Percentiles rank a stretch among this genome's conserved stretches.
phyloP scores from a whole-genome alignment of 2,113 vertebrate genomes.

The Oreotragus oreotragus region DNA sequence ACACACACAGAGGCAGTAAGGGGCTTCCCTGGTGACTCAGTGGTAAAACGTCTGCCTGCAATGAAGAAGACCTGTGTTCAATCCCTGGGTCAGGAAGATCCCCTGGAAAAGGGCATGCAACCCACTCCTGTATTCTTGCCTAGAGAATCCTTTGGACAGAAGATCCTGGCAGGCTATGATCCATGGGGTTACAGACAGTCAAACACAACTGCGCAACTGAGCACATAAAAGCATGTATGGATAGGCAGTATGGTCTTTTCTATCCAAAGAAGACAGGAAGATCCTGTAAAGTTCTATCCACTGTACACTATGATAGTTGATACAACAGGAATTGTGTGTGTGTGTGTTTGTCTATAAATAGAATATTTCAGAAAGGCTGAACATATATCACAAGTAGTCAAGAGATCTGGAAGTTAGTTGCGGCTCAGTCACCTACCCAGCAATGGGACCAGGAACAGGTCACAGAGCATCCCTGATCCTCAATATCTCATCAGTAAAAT shows the following conservation, averaged over 20 bases:
- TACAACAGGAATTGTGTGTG: not conserved
- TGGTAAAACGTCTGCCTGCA: not conserved
- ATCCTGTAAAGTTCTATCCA: not conserved
- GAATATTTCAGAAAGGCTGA: not conserved
- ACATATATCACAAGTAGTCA: not conserved
- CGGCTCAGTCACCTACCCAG: not conserved
- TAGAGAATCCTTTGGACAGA: not conserved
- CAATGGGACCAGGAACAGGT: not conserved
- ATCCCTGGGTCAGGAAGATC: not conserved
- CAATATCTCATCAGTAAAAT: not conserved
- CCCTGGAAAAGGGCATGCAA: not conserved
- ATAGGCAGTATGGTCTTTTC: not conserved
- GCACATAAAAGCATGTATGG: not conserved
- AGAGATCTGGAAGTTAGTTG: not conserved
- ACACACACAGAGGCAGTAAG: not conserved
- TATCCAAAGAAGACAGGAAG: not conserved
- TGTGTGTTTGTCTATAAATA: too few species aligned
- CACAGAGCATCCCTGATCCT: not conserved
- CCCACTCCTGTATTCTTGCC: not conserved
- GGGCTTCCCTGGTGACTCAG: not conserved
- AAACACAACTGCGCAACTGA: not conserved
- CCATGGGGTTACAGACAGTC: not conserved
- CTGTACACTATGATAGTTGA: not conserved
- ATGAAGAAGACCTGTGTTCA: not conserved
- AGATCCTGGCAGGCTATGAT: not conserved